Percentiles rank a stretch among this genome's conserved stretches.
These are phyloP conservation scores for Cyprinella venusta DNA, from an alignment of 2,797 vertebrate genomes.

Conservation along the genomic window DNA sequence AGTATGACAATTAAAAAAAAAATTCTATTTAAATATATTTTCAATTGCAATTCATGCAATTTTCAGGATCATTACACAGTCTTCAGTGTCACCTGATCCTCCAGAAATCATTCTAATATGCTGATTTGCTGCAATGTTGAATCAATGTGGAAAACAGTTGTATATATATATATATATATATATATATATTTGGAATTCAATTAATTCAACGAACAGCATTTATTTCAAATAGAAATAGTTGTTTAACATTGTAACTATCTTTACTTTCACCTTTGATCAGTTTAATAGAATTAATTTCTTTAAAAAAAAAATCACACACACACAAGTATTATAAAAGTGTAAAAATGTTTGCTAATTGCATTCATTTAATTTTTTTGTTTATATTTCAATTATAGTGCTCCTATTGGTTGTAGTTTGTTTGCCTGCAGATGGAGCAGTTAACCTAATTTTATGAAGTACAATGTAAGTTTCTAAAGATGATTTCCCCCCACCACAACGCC, in stretches of 20 bases:
- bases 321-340: neutral
- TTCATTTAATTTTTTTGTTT: neutral
- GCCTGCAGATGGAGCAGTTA: constrained; percentile 54
- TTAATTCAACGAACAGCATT: neutral
- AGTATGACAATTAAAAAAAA: neutral
- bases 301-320: no score
- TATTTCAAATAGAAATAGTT: no score
- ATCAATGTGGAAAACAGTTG: neutral
- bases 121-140: neutral
- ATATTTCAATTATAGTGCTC: neutral
- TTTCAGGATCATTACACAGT: neutral
- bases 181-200: neutral
- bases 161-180: no score
- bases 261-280: no score
- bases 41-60: neutral
- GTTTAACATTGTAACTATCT: no score
- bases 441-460: neutral
- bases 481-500: neutral
- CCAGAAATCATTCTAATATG: neutral
- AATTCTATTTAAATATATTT: neutral
- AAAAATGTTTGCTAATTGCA: neutral
- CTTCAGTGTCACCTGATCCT: neutral
- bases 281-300: no score
- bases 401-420: neutral
- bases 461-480: neutral